Conservation (phyloP, 2,113 vertebrate species). For the Cnemophilus loriae region DNA sequence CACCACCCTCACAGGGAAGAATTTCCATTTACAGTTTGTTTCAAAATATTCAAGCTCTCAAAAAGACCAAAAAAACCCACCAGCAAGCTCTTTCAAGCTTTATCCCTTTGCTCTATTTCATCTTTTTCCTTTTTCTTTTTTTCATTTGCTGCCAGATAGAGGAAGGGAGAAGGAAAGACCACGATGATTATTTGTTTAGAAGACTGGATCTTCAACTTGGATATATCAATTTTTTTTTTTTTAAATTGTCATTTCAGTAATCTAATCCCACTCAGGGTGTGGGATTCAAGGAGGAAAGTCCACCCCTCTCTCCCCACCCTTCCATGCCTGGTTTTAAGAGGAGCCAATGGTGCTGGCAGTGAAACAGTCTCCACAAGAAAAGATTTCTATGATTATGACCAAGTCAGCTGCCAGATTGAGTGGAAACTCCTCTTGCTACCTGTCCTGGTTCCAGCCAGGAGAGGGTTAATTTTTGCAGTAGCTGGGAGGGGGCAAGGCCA, state of each 20-base stretch:
- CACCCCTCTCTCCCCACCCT: neutral
- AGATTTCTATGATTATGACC: neutral
- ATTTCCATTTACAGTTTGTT: neutral
- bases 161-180: neutral
- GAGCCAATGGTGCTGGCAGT: neutral
- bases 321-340: neutral
- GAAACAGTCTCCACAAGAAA: neutral
- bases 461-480: neutral
- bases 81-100: neutral
- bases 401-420: neutral
- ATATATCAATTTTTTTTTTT: rapidly evolving
- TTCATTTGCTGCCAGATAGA: neutral
- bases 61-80: neutral
- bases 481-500: neutral
- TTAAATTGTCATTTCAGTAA: neutral
- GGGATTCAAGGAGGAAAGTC: neutral
- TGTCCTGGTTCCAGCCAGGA: neutral
- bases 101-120: neutral
- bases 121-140: neutral
- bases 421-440: neutral
- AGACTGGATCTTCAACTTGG: neutral
- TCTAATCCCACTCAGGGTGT: neutral
- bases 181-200: neutral
- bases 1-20: neutral
- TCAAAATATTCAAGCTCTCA: neutral